Conservation (phyloP, 2,797 vertebrate genomes). For the Xenopus petersii region DNA sequence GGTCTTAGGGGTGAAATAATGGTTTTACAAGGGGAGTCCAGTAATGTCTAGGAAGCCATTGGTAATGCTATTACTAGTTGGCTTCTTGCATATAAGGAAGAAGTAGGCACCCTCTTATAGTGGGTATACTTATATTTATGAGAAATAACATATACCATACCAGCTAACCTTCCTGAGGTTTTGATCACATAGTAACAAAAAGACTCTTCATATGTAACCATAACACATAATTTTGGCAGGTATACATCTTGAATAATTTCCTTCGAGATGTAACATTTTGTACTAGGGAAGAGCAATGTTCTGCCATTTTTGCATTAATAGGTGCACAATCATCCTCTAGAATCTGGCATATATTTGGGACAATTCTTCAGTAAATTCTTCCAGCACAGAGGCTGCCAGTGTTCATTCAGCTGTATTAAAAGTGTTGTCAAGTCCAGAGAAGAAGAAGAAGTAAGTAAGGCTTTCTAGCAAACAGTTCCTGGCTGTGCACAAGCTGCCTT, state of each 20-base stretch:
- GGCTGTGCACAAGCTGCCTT: constrained; percentile 31
- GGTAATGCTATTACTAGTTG: too few relatives aligned
- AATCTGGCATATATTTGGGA: constrained; percentile 15
- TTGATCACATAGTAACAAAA: too few relatives aligned
- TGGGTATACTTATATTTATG: too few relatives aligned
- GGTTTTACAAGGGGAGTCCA: too few relatives aligned
- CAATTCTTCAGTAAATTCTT: constrained; percentile 36
- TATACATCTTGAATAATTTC: background rate
- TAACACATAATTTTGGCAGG: background rate
- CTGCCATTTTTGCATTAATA: background rate
- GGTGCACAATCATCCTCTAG: background rate
- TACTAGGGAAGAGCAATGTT: too few relatives aligned
- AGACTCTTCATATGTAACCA: background rate
- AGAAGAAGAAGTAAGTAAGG: constrained; percentile 18
- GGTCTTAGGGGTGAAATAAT: too few relatives aligned
- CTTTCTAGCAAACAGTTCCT: background rate
- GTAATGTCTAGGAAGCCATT: too few relatives aligned
- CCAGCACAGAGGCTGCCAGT: constrained; percentile 39
- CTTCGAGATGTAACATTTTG: background rate
- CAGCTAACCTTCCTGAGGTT: too few relatives aligned
- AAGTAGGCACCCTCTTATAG: too few relatives aligned
- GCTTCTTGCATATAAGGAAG: too few relatives aligned
- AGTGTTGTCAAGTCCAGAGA: constrained; percentile 42
- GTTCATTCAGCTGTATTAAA: constrained; percentile 47
- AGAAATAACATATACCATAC: too few relatives aligned